These are phyloP conservation scores for Reticulitermes lucifugus DNA, from an alignment of 2,888 invertebrate species.

Conservation along the genomic window DNA sequence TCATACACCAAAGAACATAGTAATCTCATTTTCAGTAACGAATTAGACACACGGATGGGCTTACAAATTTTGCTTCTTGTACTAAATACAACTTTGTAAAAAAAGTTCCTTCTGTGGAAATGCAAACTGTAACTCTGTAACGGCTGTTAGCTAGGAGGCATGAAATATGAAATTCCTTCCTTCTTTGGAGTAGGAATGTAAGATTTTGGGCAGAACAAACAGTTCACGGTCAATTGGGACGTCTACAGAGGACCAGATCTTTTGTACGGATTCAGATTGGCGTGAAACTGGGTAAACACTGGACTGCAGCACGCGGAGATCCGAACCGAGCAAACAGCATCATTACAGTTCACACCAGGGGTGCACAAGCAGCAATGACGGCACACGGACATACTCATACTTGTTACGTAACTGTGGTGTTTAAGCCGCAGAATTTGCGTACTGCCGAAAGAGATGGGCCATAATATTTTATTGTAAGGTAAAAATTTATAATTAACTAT, in stretches of 20 bases:
- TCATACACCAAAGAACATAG: too few relatives aligned
- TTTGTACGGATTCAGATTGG: slow-evolving; percentile 20
- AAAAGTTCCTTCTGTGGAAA: too few relatives aligned
- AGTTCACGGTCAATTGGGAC: slow-evolving; percentile 36
- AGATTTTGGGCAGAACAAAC: slow-evolving; percentile 31
- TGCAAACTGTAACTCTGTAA: neutral
- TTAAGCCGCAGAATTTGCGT: too few relatives aligned
- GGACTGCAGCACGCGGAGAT: neutral
- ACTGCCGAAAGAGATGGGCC: too few relatives aligned
- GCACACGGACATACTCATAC: too few relatives aligned
- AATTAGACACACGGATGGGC: too few relatives aligned
- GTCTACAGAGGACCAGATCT: slow-evolving; percentile 4
- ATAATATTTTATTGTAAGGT: too few relatives aligned
- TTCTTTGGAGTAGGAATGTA: neutral
- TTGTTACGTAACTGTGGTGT: too few relatives aligned
- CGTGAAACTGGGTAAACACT: slow-evolving; percentile 27
- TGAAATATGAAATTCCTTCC: neutral
- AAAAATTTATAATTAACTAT: too few relatives aligned
- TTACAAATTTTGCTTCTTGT: too few relatives aligned
- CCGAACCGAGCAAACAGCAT: slow-evolving; percentile 11
- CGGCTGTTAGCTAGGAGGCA: neutral
- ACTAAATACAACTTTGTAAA: too few relatives aligned
- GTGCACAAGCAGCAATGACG: neutral
- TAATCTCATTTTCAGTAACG: too few relatives aligned
- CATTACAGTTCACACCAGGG: neutral